Evolutionary conservation across 2,113 vertebrate species (phyloP), one percentile per base, ranked within the genome.

Genomic region (Pitta sordida): DNA sequence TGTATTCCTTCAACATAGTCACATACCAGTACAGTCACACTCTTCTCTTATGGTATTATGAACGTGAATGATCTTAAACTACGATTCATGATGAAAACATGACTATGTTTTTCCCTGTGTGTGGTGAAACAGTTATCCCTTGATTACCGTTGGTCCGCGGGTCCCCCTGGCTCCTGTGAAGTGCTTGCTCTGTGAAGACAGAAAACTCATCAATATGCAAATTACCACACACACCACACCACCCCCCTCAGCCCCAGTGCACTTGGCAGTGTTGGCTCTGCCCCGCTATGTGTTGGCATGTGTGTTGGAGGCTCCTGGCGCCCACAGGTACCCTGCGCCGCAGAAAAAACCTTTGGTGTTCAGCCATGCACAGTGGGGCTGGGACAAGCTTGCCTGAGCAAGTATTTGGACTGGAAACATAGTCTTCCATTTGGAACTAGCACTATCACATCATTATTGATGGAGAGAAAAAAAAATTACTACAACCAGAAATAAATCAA

Each of bases 51-150:
- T 6, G 6, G 17, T 29, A 37, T 49, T 10, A 3, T 41, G 34
- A 64, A 55, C 39, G n/a, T 74, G 18, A 76, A 34, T 52, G 11
- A 17, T 52, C 7, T 80, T 48, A 36, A 53, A 21, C 16, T 20
- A 10, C 64, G 34, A 30, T 3, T 58, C 23, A 39, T 34, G 13
- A 27, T 27, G n/a, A 67, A 0, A 3, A 4, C 10, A 32, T 6
- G 10, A 18, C 3, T 9, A 14, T 41, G 58, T 62, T 52, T n/a
- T 48, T 15, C 4, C 7, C 21, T 7, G 0, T 20, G 5, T 41
- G 19, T 55, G 8, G 8, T 68, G 48, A 24, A n/a, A n/a, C n/a
- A n/a, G n/a, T n/a, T 44, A 52, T 1, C 63, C 14, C 3, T 27
- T 73, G 10, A 27, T 7, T 64, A 27, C 17, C 9, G 1, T 9